Percentiles rank a stretch among this genome's conserved stretches.
Evolutionary conservation across 2,888 invertebrate genomes (phyloP).

Genomic region (Dermolepida albohirtum): DNA sequence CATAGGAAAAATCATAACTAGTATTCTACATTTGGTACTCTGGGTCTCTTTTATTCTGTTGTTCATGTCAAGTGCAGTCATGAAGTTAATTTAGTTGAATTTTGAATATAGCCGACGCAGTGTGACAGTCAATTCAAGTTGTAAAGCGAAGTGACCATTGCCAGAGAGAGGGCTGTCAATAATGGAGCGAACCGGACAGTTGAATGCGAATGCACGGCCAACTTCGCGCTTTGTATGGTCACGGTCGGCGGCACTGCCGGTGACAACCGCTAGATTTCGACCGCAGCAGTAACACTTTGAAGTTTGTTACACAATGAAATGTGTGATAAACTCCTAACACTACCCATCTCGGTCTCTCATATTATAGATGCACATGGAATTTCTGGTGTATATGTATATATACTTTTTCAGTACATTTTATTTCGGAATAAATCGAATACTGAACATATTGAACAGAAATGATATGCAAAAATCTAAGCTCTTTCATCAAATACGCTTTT

Average conservation of each 20-base stretch:
- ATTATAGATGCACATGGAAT: too few species aligned
- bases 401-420: too few species aligned
- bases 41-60: too few species aligned
- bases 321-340: neutral
- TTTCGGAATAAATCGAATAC: too few species aligned
- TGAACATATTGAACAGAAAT: too few species aligned
- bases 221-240: constrained; percentile 59
- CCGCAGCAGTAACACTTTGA: constrained; percentile 39
- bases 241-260: constrained; percentile 39
- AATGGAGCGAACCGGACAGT: constrained; percentile 54
- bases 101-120: constrained; percentile 53
- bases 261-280: constrained; percentile 42
- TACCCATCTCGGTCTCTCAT: too few species aligned
- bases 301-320: constrained; percentile 35
- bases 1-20: too few species aligned
- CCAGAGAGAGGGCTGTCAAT: constrained; percentile 54
- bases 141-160: constrained; percentile 64
- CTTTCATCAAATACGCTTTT: too few species aligned
- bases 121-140: constrained; percentile 62
- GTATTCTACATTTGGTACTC: too few species aligned
- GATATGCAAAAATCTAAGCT: too few species aligned
- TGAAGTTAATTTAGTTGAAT: constrained; percentile 50
- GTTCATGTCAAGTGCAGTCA: constrained; percentile 45
- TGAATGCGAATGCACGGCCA: constrained; percentile 60
- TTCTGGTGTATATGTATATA: too few species aligned